These are phyloP conservation scores for Pediacus dermestoides DNA, from an alignment of 2,888 invertebrate species.

Conservation along the genomic window DNA sequence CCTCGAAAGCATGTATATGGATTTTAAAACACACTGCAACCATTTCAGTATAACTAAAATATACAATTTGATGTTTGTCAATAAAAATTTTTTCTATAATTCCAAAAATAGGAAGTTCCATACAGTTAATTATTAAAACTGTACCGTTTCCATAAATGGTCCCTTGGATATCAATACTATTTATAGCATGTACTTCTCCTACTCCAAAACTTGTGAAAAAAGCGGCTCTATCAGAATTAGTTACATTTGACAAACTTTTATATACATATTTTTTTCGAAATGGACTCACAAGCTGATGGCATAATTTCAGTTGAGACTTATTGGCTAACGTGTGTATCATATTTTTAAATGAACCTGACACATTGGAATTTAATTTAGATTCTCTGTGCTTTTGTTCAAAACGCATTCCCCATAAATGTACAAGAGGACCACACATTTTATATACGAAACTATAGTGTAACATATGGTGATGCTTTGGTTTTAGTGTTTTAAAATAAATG, in stretches of 20 bases:
- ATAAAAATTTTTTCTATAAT: too few relatives aligned
- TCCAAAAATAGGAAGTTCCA: too few relatives aligned
- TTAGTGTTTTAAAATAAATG: slow-evolving; percentile 12
- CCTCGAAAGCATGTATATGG: too few relatives aligned
- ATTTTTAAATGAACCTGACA: slow-evolving; percentile 5
- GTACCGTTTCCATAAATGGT: not conserved
- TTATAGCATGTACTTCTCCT: not conserved
- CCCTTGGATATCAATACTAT: not conserved
- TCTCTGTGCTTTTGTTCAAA: slow-evolving; percentile 16
- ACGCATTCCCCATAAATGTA: slow-evolving; percentile 11
- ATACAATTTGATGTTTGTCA: too few relatives aligned
- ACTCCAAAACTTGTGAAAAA: not conserved
- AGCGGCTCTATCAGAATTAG: not conserved
- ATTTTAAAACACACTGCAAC: too few relatives aligned
- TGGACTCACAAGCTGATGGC: not conserved
- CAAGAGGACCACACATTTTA: slow-evolving; percentile 14
- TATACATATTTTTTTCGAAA: slow-evolving; percentile 11
- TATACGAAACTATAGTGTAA: slow-evolving; percentile 17
- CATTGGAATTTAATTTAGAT: slow-evolving; percentile 14
- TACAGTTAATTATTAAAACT: not conserved
- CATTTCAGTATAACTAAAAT: too few relatives aligned
- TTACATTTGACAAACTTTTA: not conserved
- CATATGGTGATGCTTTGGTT: slow-evolving; percentile 19
- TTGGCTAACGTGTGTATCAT: slow-evolving; percentile 1
- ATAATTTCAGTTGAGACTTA: slow-evolving; percentile 1